Evolutionary conservation across 2,797 vertebrate species (phyloP), one percentile per base, ranked within the genome.

Genomic region (Alfaro cultratus): DNA sequence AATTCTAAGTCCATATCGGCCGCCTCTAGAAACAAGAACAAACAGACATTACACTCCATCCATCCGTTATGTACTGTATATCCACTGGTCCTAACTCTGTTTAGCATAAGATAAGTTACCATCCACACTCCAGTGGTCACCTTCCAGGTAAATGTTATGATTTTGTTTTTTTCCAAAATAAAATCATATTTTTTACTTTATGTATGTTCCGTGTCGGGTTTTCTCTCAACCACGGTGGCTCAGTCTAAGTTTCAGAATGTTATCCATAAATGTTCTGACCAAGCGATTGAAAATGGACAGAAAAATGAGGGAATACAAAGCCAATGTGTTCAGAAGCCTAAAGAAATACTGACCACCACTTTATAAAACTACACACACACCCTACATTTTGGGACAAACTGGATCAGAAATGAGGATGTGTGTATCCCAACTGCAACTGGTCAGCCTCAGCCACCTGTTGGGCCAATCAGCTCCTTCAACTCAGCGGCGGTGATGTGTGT

Each of bases 401-500:
- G 23, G 26, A 46, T n/a, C 43, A 74, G 29, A 82, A 81, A 62
- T 26, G 49, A 73, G 85, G 82, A n/a, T n/a, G 62, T 21, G 62
- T 21, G 51, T 76, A 36, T 74, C 76, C 55, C 45, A 43, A 78
- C 51, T 36, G 64, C 81, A 76, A 85, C 74, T 78, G 83, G 81
- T 86, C 77, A 70, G 76, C 74, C 67, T 81, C 75, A 74, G 75
- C 78, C 79, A 74, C 67, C 64, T 72, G 77, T 82, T 57, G 64
- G 77, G 78, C 91, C 89, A 91, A 91, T 90, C 85, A 82, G 91
- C 88, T 86, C 73, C 84, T 80, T 92, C 75, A 77, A 75, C 74
- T 86, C 87, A 70, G 86, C 10, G 26, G 86, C 68, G 26, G 78
- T 88, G 88, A 94, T 92, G 80, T 91, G 91, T 92, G 91, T 94